phyloP scores from a whole-genome alignment of 2,888 invertebrate species.

The Parasteatoda lunata region DNA sequence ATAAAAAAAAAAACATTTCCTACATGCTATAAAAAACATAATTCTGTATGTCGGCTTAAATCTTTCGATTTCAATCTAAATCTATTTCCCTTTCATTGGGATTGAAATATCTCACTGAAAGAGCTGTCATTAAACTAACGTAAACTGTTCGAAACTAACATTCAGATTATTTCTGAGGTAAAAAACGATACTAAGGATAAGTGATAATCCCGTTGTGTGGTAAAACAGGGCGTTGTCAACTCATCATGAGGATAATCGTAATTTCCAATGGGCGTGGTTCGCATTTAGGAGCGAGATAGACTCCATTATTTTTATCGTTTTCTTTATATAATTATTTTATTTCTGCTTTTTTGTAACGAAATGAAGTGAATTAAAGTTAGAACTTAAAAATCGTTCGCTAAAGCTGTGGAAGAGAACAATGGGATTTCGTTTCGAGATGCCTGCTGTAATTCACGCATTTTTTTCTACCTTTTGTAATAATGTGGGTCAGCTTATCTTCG shows the following conservation, averaged over 20 bases:
- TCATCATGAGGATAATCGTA: conserved; percentile 26
- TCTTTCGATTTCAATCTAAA: too few relatives aligned
- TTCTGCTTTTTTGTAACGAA: neutral
- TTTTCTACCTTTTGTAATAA: conserved; percentile 17
- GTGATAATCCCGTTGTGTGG: conserved; percentile 13
- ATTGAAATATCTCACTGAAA: neutral
- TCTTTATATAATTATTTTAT: neutral
- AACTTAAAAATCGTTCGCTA: conserved; percentile 34
- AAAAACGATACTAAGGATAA: conserved; percentile 13
- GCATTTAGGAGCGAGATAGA: conserved; percentile 37
- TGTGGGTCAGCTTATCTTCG: conserved; percentile 33
- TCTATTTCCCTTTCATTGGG: too few relatives aligned
- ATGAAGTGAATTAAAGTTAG: conserved; percentile 30
- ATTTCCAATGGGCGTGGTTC: conserved; percentile 19
- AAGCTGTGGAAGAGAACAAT: conserved; percentile 33
- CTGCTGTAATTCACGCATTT: neutral
- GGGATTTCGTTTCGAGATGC: conserved; percentile 18
- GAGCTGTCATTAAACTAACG: neutral
- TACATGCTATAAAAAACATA: too few relatives aligned
- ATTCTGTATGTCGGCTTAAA: too few relatives aligned
- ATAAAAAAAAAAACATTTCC: too few relatives aligned
- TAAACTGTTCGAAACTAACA: neutral
- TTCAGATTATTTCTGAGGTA: conserved; percentile 16
- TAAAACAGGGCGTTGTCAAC: conserved; percentile 26
- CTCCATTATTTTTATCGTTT: conserved; percentile 29